phyloP scores from a whole-genome alignment of 2,888 invertebrate genomes.

The Cordylochernes scorpioides region DNA sequence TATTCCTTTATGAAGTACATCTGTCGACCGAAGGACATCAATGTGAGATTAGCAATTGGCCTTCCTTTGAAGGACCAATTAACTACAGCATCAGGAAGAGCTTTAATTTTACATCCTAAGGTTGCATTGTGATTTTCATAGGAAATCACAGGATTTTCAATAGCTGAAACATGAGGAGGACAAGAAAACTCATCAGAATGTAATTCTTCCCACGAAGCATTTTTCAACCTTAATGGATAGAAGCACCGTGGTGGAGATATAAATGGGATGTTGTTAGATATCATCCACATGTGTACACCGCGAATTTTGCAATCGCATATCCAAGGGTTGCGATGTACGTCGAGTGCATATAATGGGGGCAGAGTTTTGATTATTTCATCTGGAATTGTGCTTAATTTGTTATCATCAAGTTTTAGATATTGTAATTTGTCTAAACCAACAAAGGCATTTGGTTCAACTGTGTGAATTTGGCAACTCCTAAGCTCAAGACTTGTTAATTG shows the following conservation, averaged over 20 bases:
- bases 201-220: constrained; percentile 10
- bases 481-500: constrained; percentile 12
- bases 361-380: constrained; percentile 10
- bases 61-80: constrained; percentile 14
- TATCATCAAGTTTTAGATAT: constrained; percentile 13
- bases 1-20: constrained; percentile 15
- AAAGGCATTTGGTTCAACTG: constrained; percentile 12
- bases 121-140: constrained; percentile 14
- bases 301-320: constrained; percentile 57
- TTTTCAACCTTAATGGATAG: constrained; percentile 27
- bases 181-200: constrained; percentile 14
- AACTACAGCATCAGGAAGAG: constrained; percentile 13
- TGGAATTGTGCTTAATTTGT: constrained; percentile 12
- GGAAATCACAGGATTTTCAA: constrained; percentile 5
- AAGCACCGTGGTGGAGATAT: constrained; percentile 47
- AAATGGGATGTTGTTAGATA: constrained; percentile 43
- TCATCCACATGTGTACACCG: constrained; percentile 52
- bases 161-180: constrained; percentile 9
- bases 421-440: constrained; percentile 12
- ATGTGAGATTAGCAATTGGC: constrained; percentile 13
- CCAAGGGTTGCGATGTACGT: constrained; percentile 20
- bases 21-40: constrained; percentile 16
- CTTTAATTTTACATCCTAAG: constrained; percentile 12
- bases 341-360: constrained; percentile 8
- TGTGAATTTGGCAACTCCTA: constrained; percentile 12